Evolutionary conservation across 30 jellyfish, hydroid and myxozoan species (phyloP), one percentile per base, ranked within the genome.

Genomic region (Chironex yamaguchii): DNA sequence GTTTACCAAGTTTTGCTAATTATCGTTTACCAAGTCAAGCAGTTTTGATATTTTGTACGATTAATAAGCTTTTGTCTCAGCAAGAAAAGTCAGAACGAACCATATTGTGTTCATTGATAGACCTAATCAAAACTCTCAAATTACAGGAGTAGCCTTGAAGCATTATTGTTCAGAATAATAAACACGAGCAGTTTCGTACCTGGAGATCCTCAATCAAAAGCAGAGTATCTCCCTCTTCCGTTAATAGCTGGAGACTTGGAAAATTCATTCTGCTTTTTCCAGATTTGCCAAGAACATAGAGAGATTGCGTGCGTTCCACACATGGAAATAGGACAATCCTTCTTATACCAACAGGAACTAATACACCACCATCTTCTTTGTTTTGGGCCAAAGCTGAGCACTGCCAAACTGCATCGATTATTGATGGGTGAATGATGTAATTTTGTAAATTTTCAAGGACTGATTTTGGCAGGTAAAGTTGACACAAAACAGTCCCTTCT

Each of bases 351-450:
- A 42, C 17, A 9, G 58, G 58, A 42, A 42, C 17, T 42, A 42
- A 6, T 42, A 6, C 17, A 6, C 17, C 58, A 6, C 17, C 58
- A 42, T 17, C 17, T 9, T 42, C 17, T 42, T 9, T 17, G 13
- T 9, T 6, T 6, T 6, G 17, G 9, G 58, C 42, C 6, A 49
- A 33, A 3, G 67, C 22, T 28, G 29, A 6, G 17, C 58, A 21
- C 62, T 82, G 86, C 50, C 31, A 21, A 75, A 77, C 67, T 14
- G 92, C 92, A 68, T 82, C 92, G 69, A 82, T 50, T 1, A 82
- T 48, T 36, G 79, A 66, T 4, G 92, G 92, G 34, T 82, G 92
- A 9, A 82, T 67, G 70, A 82, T 32, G 31, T 66, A 82, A 13
- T 82, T 6, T 2, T 51, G 29, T 24, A 29, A 33, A 29, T 82